Evolutionary conservation across 92 coral and sea anemone species (phyloP).

Genomic region (Parazoanthus swiftii): DNA sequence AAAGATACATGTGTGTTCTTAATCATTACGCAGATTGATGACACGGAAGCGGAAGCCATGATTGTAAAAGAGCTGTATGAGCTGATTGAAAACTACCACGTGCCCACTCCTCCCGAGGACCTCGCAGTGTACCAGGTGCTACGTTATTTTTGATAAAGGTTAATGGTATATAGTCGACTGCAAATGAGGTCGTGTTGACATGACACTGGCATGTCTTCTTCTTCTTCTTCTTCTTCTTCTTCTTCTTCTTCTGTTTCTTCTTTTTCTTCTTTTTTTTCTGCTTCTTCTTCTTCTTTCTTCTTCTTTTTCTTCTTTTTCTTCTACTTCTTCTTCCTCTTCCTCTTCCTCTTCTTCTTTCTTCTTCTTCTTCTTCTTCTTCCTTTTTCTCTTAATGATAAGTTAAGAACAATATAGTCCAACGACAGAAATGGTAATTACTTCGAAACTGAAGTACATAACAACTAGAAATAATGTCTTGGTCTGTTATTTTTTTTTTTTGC

Average conservation of each 20-base stretch:
- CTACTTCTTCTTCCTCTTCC: no score
- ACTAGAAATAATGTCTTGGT: neutral
- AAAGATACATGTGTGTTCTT: neutral
- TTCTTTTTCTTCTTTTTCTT: no score
- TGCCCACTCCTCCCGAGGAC: conserved; percentile 99
- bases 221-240: no score
- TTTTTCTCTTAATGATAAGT: neutral
- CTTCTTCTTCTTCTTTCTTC: no score
- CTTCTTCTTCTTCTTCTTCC: no score
- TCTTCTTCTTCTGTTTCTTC: no score
- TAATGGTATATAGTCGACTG: neutral
- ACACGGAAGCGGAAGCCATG: conserved; percentile 79
- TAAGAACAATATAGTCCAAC: neutral
- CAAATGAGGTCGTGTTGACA: no score
- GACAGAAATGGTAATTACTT: no score
- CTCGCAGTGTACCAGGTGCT: conserved; percentile 96
- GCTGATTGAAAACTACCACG: conserved; percentile 90
- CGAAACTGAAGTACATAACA: neutral
- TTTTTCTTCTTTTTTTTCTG: no score
- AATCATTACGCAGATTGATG: conserved; percentile 75
- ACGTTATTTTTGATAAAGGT: neutral
- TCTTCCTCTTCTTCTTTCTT: no score
- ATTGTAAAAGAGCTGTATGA: conserved; percentile 93
- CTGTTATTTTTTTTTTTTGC: neutral
- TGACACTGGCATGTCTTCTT: neutral